Evolutionary conservation across 2,888 invertebrate genomes (phyloP), one percentile per base, ranked within the genome.

Genomic region (Cyrtodaria siliqua): DNA sequence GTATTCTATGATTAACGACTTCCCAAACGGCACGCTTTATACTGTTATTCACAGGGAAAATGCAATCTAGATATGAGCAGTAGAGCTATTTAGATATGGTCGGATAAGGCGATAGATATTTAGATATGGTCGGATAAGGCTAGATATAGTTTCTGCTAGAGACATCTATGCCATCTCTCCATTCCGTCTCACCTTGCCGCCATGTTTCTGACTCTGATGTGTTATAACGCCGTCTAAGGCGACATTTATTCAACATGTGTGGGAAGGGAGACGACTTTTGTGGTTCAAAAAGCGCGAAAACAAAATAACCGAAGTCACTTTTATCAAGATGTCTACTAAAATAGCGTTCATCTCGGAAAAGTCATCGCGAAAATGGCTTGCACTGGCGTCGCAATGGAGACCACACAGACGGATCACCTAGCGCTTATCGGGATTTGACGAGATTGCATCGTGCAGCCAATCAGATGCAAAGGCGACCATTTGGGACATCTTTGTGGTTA

Each of bases 231-330:
- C 57, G 71, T 67, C 67, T 68, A 63, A 50, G 52, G 42, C 18
- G 77, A 72, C 77, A 66, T 66, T 72, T 62, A 72, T 40, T 49
- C 70, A 70, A 55, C 49, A 20, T 27, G 38, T 52, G 70, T 50
- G 40, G 66, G 56, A 75, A 56, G 33, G 27, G 40, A 40, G 3
- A 26, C 66, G 76, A 76, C 76, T 49, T 66, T 64, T 56, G 76
- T 76, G 61, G 53, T 55, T 55, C 27, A 29, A 61, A 60, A 66
- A 52, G 76, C 76, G 76, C 70, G 76, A 76, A 70, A 64, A 33
- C 47, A 56, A 70, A 70, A 70, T 64, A 47, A 52, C 52, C 40
- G 42, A 33, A 53, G 50, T 63, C 66, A 40, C 26, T 16, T 53
- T 52, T 26, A 23, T 12, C 24, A 18, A 50, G n/a, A 20, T 50